These are phyloP conservation scores for Benthosema pterotum DNA, from an alignment of 2,797 vertebrate genomes.

Conservation along the genomic window DNA sequence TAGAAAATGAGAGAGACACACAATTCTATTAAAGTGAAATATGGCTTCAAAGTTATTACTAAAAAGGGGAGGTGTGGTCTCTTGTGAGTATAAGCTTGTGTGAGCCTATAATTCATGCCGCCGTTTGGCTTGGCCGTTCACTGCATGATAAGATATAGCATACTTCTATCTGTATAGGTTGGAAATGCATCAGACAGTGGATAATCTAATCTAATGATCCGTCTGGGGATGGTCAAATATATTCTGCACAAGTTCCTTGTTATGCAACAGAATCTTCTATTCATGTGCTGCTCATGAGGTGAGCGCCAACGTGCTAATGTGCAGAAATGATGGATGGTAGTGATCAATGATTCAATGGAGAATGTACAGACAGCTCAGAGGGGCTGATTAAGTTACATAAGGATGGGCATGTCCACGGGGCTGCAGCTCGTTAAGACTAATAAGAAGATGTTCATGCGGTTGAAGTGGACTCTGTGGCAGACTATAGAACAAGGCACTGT, in stretches of 20 bases:
- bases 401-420: conserved; percentile 24
- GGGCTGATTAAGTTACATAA: conserved; percentile 51
- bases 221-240: conserved; percentile 51
- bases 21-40: conserved; percentile 14
- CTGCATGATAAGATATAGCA: conserved; percentile 16
- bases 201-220: conserved; percentile 63
- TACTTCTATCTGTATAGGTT: conserved; percentile 34
- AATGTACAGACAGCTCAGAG: conserved; percentile 48
- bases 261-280: conserved; percentile 54
- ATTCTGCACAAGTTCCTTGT: conserved; percentile 43
- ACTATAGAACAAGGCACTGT: not conserved
- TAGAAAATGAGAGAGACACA: not conserved
- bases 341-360: conserved; percentile 60
- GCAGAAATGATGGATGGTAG: conserved; percentile 50
- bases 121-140: conserved; percentile 27
- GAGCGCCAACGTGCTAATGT: conserved; percentile 45
- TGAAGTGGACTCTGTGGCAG: conserved; percentile 1
- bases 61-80: conserved; percentile 7
- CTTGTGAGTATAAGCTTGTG: not conserved
- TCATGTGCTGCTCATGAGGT: conserved; percentile 43
- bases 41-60: not conserved
- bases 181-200: conserved; percentile 27
- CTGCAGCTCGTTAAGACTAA: not conserved
- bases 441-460: conserved; percentile 2
- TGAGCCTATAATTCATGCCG: conserved; percentile 5